Conservation (phyloP, 1,140 invertebrate genomes). For the Matsumurasca onukii region DNA sequence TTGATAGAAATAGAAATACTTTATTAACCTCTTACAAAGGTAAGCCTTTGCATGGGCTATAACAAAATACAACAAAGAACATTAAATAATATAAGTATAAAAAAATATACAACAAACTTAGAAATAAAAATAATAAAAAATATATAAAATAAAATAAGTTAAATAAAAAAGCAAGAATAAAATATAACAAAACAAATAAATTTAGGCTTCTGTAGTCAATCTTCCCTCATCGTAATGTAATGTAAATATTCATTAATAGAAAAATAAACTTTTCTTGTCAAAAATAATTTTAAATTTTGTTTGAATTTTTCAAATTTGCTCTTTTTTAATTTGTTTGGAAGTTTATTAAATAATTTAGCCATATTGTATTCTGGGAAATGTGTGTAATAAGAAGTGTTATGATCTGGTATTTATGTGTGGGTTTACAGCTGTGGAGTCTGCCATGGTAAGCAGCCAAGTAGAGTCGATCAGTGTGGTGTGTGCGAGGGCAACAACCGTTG, state of each 20-base stretch:
- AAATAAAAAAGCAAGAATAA: background rate
- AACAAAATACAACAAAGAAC: background rate
- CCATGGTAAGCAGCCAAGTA: background rate
- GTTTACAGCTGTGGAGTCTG: background rate
- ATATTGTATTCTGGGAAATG: too few relatives aligned
- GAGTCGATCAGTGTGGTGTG: background rate
- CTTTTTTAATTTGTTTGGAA: too few relatives aligned
- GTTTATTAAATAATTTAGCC: too few relatives aligned
- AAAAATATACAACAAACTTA: background rate
- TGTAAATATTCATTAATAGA: background rate
- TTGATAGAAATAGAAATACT: background rate
- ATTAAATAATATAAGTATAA: constrained; percentile 1
- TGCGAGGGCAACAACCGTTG: background rate
- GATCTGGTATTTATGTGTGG: background rate
- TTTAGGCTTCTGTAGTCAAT: too few relatives aligned
- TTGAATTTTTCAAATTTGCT: background rate
- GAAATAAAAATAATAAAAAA: background rate
- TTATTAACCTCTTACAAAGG: too few relatives aligned
- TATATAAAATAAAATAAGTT: background rate
- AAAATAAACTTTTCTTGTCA: too few relatives aligned
- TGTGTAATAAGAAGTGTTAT: background rate
- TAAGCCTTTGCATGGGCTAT: too few relatives aligned
- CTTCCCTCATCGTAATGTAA: too few relatives aligned
- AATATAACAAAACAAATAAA: too few relatives aligned
- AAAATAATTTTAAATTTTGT: too few relatives aligned